A percentile compares a stretch with the other conserved stretches of the same genome.
Conservation (phyloP, 2,888 invertebrate genomes). For the Flexamia atlantica region DNA sequence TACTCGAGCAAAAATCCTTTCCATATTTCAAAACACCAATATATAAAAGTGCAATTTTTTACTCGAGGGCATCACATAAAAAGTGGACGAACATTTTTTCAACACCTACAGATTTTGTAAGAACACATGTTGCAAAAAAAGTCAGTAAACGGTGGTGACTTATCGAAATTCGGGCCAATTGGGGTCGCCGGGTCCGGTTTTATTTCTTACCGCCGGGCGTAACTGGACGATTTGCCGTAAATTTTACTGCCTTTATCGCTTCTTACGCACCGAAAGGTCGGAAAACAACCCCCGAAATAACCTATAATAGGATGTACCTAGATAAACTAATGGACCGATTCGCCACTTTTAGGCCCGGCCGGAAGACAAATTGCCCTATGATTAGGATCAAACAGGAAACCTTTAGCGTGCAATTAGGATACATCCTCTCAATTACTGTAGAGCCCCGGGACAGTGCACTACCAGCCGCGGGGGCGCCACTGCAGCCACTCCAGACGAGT, state of each 20-base stretch:
- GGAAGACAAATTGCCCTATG: slow-evolving; percentile 54
- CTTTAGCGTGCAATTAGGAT: slow-evolving; percentile 52
- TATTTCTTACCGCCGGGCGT: slow-evolving; percentile 18
- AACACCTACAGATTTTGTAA: slow-evolving; percentile 20
- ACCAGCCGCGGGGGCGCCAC: not conserved
- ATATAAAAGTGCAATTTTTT: too few relatives aligned
- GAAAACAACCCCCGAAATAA: slow-evolving; percentile 45
- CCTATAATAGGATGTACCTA: slow-evolving; percentile 50
- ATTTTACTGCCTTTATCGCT: slow-evolving; percentile 44
- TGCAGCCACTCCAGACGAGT: not conserved
- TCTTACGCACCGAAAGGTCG: slow-evolving; percentile 5
- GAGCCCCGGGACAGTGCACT: not conserved
- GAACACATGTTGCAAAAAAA: slow-evolving; percentile 19
- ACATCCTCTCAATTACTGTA: slow-evolving; percentile 32
- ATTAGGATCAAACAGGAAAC: slow-evolving; percentile 54
- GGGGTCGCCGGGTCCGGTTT: not conserved
- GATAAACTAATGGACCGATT: slow-evolving; percentile 55
- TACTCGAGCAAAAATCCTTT: too few relatives aligned
- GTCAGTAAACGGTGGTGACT: not conserved
- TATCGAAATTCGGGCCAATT: not conserved
- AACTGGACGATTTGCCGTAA: slow-evolving; percentile 23
- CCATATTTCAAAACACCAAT: too few relatives aligned
- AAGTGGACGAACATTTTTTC: too few relatives aligned
- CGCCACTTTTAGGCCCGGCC: slow-evolving; percentile 32
- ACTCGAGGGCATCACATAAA: too few relatives aligned